Conservation (phyloP, 2,797 vertebrate species). For the Notolepis coatsorum region DNA sequence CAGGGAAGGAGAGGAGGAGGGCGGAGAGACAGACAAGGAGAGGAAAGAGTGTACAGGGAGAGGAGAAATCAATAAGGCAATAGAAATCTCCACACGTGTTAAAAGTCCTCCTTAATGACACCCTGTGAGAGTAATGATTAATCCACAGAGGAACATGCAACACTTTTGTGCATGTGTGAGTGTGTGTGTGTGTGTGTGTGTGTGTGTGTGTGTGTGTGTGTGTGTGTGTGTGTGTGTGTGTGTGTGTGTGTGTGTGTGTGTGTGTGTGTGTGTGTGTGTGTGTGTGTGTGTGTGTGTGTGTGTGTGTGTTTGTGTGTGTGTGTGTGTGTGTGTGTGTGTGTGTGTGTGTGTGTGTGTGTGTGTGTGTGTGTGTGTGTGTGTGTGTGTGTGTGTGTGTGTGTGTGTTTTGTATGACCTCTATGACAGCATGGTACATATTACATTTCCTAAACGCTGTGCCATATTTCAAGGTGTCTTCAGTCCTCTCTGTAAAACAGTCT, state of each 20-base stretch:
- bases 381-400: not conserved
- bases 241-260: not conserved
- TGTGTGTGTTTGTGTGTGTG: not conserved
- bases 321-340: slow-evolving; percentile 12
- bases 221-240: not conserved
- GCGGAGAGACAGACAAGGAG: slow-evolving; percentile 34
- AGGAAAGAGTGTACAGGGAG: slow-evolving; percentile 51
- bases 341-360: slow-evolving; percentile 4
- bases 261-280: not conserved
- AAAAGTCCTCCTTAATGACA: slow-evolving; percentile 68
- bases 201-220: slow-evolving; percentile 8
- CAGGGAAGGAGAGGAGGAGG: slow-evolving; percentile 26
- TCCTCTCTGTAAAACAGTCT: not conserved
- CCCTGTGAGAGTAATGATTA: slow-evolving; percentile 67
- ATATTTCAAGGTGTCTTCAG: slow-evolving; percentile 69
- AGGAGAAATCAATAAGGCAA: slow-evolving; percentile 71
- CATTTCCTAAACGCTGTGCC: too few relatives aligned
- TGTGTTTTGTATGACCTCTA: slow-evolving; percentile 8
- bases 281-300: not conserved
- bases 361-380: not conserved
- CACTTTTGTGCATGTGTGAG: slow-evolving; percentile 3
- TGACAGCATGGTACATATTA: slow-evolving; percentile 51
- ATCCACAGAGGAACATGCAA: slow-evolving; percentile 51
- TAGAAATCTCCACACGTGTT: slow-evolving; percentile 70
- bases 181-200: slow-evolving; percentile 1